Conservation (phyloP, 1,140 invertebrate species). For the Drosophila nigrodunni region DNA sequence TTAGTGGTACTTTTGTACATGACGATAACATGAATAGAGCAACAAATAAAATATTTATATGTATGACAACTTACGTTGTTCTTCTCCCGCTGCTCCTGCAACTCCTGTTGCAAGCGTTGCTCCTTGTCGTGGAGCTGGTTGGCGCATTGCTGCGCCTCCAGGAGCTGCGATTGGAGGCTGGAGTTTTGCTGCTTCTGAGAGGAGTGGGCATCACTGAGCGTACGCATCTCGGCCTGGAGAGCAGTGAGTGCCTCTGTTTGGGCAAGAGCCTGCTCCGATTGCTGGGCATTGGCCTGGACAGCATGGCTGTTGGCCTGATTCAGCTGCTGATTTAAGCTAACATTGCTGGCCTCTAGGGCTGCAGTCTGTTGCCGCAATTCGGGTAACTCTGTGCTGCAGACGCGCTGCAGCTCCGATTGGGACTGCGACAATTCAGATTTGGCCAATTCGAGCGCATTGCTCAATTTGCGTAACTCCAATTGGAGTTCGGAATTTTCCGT, state of each 20-base stretch:
- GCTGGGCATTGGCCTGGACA: slow-evolving; percentile 55
- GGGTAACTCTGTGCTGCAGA: slow-evolving; percentile 62
- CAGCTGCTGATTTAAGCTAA: slow-evolving; percentile 44
- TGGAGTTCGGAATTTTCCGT: slow-evolving; percentile 71
- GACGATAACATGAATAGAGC: neutral
- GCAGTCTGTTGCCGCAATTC: slow-evolving; percentile 52
- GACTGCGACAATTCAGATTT: slow-evolving; percentile 61
- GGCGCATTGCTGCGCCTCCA: slow-evolving; percentile 59
- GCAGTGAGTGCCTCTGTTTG: slow-evolving; percentile 55
- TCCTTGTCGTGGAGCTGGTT: slow-evolving; percentile 68
- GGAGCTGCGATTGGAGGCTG: slow-evolving; percentile 64
- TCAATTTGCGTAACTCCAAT: slow-evolving; percentile 71
- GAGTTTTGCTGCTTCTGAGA: slow-evolving; percentile 53
- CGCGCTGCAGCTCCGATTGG: slow-evolving; percentile 55
- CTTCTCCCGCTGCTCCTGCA: slow-evolving; percentile 89
- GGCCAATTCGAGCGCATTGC: slow-evolving; percentile 68
- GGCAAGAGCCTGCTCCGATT: slow-evolving; percentile 62
- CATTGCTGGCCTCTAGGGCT: slow-evolving; percentile 53
- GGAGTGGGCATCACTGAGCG: slow-evolving; percentile 48
- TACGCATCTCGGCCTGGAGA: slow-evolving; percentile 48
- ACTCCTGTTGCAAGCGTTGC: slow-evolving; percentile 85
- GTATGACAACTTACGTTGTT: slow-evolving; percentile 89
- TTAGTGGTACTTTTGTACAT: no score
- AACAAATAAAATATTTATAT: neutral
- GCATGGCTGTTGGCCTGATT: slow-evolving; percentile 55